Evolutionary conservation across 2,113 vertebrate genomes (phyloP), one percentile per base, ranked within the genome.

Genomic region (Bufo bufo): DNA sequence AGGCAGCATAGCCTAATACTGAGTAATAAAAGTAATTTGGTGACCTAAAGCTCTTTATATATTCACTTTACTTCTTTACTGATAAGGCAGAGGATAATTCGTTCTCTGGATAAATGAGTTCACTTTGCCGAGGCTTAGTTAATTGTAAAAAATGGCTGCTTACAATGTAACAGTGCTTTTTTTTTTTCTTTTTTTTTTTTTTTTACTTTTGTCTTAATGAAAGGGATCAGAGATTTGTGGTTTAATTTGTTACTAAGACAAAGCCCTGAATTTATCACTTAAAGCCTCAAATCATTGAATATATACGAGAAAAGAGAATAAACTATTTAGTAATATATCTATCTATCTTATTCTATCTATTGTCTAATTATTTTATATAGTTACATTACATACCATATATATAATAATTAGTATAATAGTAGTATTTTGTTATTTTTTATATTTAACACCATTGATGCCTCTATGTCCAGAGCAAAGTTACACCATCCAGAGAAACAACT

Each of bases 21-120:
- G 61, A 85, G 69, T 90, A 90, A 90, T 91, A 91, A 90, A 16
- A 90, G 90, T 89, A 90, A 91, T 91, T 93, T 90, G 90, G 61
- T 43, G 77, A 90, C 77, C 54, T 88, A 56, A 90, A 91, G 84
- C 77, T 75, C 85, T 92, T 91, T 91, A 91, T 56, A 49, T 83
- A 89, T 89, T 89, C 87, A 89, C 87, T 89, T 89, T 89, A 74
- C 79, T 82, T 81, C 85, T 87, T 81, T 81, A 43, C 59, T 69
- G 81, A 77, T 89, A 66, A 77, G n/a, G 54, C 56, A 77, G 74
- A 66, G 58, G 82, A 89, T 89, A 84, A 89, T 78, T 83, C 87
- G 20, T 65, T 16, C 72, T 49, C 74, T 66, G 23, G 58, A 89
- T 77, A 84, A 84, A 89, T 84, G 87, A 84, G 72, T 89, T 84